phyloP scores from a whole-genome alignment of 2,888 invertebrate genomes.

The Scotopteryx bipunctaria region DNA sequence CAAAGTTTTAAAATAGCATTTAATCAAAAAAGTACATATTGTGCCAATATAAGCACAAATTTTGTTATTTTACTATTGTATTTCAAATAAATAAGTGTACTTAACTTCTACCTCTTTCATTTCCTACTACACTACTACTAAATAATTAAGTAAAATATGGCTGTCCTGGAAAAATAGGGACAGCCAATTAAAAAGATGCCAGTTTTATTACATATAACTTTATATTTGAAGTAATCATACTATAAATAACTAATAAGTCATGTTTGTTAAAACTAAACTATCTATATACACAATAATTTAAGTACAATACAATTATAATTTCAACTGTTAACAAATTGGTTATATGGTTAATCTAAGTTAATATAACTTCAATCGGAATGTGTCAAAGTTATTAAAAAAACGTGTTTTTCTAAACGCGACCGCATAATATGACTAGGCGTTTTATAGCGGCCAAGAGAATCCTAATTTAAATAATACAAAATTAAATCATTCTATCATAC shows the following conservation, averaged over 20 bases:
- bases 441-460: constrained; percentile 63
- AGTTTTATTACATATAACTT: constrained; percentile 25
- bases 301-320: constrained; percentile 55
- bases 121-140: too few relatives aligned
- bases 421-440: constrained; percentile 75
- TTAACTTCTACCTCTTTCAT: too few relatives aligned
- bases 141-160: not conserved
- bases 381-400: constrained; percentile 23
- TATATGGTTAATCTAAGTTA: constrained; percentile 34
- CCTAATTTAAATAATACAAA: constrained; percentile 33
- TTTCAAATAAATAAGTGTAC: constrained; percentile 21
- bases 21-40: constrained; percentile 23
- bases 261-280: constrained; percentile 28
- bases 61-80: constrained; percentile 12
- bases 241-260: constrained; percentile 30
- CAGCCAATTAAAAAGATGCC: constrained; percentile 5
- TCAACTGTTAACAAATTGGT: constrained; percentile 47
- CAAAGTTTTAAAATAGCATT: constrained; percentile 3
- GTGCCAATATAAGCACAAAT: constrained; percentile 26
- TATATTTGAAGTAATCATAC: constrained; percentile 33
- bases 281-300: constrained; percentile 71
- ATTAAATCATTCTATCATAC: constrained; percentile 58
- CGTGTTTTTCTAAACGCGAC: constrained; percentile 43
- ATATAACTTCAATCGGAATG: constrained; percentile 36
- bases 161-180: not conserved